These are phyloP conservation scores for Stegodyphus mimosarum DNA, from an alignment of 1,140 invertebrate genomes.

Conservation along the genomic window DNA sequence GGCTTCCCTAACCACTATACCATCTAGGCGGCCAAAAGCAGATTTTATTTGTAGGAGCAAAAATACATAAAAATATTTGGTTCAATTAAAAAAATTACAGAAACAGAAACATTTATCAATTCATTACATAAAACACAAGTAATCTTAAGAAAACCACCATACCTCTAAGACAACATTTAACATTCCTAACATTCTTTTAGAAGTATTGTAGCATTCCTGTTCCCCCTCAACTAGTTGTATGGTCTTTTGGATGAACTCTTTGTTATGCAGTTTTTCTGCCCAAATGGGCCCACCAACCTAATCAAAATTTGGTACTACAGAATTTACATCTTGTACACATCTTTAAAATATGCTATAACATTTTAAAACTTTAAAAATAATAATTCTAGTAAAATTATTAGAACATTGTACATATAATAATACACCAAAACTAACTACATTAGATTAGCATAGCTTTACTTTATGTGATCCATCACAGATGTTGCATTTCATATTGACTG, in stretches of 20 bases:
- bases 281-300: conserved; percentile 94
- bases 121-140: too few relatives aligned
- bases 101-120: too few relatives aligned
- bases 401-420: background rate
- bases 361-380: background rate
- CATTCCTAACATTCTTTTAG: conserved; percentile 78
- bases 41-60: too few relatives aligned
- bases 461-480: conserved; percentile 82
- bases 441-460: background rate
- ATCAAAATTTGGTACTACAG: background rate
- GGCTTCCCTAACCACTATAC: too few relatives aligned
- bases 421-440: background rate
- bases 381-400: background rate
- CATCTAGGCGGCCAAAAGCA: too few relatives aligned
- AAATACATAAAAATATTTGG: too few relatives aligned
- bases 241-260: conserved; percentile 76
- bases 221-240: conserved; percentile 56
- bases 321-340: too few relatives aligned
- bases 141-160: background rate
- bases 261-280: conserved; percentile 85
- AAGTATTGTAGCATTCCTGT: conserved; percentile 71
- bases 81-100: too few relatives aligned
- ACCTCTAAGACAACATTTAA: conserved; percentile 71
- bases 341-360: background rate
- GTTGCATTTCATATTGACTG: conserved; percentile 76